Evolutionary conservation across 2,113 vertebrate species (phyloP).

Genomic region (Abramis brama): DNA sequence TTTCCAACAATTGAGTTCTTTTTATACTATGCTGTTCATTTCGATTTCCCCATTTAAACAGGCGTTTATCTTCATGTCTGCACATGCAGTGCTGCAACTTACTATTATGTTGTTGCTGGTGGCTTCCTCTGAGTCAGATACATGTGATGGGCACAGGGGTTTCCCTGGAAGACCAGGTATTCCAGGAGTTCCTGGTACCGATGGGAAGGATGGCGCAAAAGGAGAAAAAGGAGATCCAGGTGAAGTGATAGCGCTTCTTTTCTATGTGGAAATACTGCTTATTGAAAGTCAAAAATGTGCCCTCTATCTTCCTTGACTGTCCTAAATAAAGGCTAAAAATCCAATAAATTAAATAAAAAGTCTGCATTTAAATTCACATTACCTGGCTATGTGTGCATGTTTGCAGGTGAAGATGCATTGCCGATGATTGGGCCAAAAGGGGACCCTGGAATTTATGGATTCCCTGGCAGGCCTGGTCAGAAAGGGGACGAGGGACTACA

Average conservation of each 20-base stretch:
- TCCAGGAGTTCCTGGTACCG: slow-evolving; percentile 76
- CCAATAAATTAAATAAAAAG: background rate
- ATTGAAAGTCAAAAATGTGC: background rate
- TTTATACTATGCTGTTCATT: background rate
- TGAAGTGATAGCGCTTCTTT: slow-evolving; percentile 39
- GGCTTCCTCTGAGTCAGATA: slow-evolving; percentile 16
- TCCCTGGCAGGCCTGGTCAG: slow-evolving; percentile 78
- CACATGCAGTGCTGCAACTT: slow-evolving; percentile 48
- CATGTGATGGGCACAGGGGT: slow-evolving; percentile 59
- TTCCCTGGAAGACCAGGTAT: slow-evolving; percentile 79
- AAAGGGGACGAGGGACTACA: slow-evolving; percentile 55
- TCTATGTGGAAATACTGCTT: background rate
- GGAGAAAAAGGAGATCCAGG: slow-evolving; percentile 80
- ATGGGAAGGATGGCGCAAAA: slow-evolving; percentile 75
- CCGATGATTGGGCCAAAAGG: slow-evolving; percentile 71
- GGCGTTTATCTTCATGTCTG: slow-evolving; percentile 34
- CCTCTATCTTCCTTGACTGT: background rate
- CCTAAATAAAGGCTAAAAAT: background rate
- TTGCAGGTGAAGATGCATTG: slow-evolving; percentile 56
- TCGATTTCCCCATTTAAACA: slow-evolving; percentile 1
- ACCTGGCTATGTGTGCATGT: background rate
- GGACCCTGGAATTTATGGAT: slow-evolving; percentile 62
- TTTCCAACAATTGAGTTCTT: background rate
- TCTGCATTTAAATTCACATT: background rate
- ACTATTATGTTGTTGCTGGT: slow-evolving; percentile 55